Conservation (phyloP, 1,140 invertebrate species). For the Thrips palmi region DNA sequence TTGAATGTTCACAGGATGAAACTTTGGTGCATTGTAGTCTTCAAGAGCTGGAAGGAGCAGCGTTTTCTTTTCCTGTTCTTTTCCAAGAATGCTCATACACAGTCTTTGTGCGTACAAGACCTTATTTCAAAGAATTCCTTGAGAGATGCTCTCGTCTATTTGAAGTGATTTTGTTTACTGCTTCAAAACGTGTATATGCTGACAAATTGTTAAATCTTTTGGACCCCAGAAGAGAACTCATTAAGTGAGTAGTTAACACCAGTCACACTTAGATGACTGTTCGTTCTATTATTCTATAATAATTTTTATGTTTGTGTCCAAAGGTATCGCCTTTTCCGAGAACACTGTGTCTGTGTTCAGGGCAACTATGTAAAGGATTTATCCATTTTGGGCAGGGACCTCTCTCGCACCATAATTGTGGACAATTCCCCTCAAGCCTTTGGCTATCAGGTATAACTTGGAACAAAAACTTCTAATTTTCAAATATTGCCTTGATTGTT, state of each 20-base stretch:
- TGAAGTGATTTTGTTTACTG: conserved; percentile 93
- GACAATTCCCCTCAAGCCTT: conserved; percentile 88
- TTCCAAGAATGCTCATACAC: conserved; percentile 77
- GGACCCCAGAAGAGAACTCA: conserved; percentile 74
- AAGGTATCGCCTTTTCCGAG: conserved; percentile 70
- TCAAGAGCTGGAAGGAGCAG: conserved; percentile 77
- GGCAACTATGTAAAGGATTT: conserved; percentile 96
- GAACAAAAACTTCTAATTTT: conserved; percentile 1
- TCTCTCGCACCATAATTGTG: conserved; percentile 80
- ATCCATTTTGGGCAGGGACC: conserved; percentile 78
- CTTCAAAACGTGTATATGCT: conserved; percentile 88
- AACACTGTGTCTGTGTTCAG: conserved; percentile 89
- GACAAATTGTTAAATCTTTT: conserved; percentile 86
- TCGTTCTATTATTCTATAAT: background rate
- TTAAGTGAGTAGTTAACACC: conserved; percentile 43
- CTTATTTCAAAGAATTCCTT: conserved; percentile 81
- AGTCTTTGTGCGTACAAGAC: conserved; percentile 50
- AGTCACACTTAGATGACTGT: background rate
- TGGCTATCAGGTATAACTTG: conserved; percentile 72
- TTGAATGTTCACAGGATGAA: conserved; percentile 44
- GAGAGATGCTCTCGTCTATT: conserved; percentile 75
- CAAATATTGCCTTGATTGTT: background rate
- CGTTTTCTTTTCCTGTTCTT: conserved; percentile 83
- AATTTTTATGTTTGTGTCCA: background rate
- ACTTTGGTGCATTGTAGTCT: conserved; percentile 91